Conservation (phyloP, 2,888 invertebrate genomes). For the Tolmerus cingulatus region DNA sequence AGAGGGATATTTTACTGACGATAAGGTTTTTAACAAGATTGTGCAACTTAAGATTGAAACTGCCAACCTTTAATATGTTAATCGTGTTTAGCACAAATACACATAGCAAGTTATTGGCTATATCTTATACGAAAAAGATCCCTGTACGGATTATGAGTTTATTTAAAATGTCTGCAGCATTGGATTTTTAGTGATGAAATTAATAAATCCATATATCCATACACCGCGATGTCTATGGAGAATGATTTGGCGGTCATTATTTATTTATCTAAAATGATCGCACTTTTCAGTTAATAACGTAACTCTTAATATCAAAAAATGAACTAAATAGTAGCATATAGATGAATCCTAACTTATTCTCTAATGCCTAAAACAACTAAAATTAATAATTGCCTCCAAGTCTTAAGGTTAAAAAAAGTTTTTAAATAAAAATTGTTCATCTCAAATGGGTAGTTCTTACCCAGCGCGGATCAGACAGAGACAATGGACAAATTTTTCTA, state of each 20-base stretch:
- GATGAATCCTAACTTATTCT: not conserved
- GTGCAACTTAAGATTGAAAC: too few relatives aligned
- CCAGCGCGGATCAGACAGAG: not conserved
- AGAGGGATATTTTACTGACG: too few relatives aligned
- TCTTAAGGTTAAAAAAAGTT: not conserved
- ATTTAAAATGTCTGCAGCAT: not conserved
- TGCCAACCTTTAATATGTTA: not conserved
- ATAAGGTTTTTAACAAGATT: too few relatives aligned
- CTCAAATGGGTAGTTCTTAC: not conserved
- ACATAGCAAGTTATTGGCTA: not conserved
- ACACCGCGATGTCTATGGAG: not conserved
- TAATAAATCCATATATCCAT: not conserved
- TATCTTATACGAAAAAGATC: slow-evolving; percentile 14
- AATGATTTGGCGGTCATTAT: not conserved
- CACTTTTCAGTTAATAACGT: not conserved
- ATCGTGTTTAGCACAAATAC: not conserved
- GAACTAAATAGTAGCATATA: not conserved
- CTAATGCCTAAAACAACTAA: not conserved
- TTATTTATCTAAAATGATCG: not conserved
- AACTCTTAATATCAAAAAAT: not conserved
- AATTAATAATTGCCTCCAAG: not conserved
- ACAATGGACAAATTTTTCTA: not conserved
- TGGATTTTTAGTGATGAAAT: not conserved
- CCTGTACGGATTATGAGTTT: not conserved
- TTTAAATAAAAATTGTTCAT: not conserved